Conservation (phyloP, 2,113 vertebrate species). For the Bufo bufo region DNA sequence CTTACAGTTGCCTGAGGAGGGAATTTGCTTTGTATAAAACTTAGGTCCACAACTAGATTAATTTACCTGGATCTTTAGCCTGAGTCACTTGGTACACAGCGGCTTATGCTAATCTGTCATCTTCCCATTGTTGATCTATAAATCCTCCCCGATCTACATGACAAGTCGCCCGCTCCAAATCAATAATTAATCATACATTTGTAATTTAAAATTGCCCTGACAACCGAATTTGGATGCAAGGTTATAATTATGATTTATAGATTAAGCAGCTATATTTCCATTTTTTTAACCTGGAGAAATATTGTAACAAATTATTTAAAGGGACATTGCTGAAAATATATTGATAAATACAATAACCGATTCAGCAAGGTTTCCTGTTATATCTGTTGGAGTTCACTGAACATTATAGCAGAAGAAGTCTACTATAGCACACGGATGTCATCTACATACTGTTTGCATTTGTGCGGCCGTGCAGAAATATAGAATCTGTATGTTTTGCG, state of each 20-base stretch:
- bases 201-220: constrained; percentile 41
- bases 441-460: no score
- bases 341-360: background rate
- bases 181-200: constrained; percentile 54
- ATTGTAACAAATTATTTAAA: background rate
- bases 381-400: background rate
- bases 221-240: background rate
- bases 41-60: background rate
- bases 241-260: constrained; percentile 49
- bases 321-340: background rate
- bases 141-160: constrained; percentile 41
- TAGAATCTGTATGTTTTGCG: no score
- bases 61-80: background rate
- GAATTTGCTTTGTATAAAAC: background rate
- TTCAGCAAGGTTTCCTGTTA: background rate
- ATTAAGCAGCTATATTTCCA: background rate
- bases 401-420: background rate
- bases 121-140: constrained; percentile 23
- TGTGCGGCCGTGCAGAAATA: no score
- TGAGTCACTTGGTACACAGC: background rate
- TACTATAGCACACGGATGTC: no score
- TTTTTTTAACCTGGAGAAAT: background rate
- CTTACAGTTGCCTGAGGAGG: background rate
- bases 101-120: constrained; percentile 27
- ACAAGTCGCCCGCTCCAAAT: constrained; percentile 25